Percentiles rank a stretch among this genome's conserved stretches.
Conservation (phyloP, 2,797 vertebrate species). For the Sarcophilus harrisii region DNA sequence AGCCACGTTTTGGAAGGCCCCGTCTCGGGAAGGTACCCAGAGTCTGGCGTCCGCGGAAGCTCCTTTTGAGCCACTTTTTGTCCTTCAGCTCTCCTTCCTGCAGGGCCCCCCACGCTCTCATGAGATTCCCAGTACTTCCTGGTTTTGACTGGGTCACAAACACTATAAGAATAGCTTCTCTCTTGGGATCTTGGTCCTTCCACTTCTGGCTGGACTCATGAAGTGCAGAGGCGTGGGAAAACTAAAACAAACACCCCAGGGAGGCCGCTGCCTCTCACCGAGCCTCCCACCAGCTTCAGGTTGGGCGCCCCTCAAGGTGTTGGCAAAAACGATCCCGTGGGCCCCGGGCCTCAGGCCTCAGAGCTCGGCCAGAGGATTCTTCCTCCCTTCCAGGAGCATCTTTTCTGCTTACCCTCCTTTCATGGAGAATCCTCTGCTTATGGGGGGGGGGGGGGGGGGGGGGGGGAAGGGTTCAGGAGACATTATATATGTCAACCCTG, state of each 20-base stretch:
- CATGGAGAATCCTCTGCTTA: background rate
- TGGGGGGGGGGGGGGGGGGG: background rate
- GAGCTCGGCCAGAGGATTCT: background rate
- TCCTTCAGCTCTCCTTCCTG: conserved; percentile 23
- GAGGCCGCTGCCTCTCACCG: background rate
- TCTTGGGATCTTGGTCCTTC: conserved; percentile 2
- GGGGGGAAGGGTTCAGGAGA: background rate
- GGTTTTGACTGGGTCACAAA: background rate
- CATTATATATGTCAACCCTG: background rate
- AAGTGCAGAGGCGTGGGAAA: background rate
- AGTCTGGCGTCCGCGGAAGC: background rate
- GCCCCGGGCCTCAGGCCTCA: background rate
- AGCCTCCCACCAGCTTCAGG: background rate
- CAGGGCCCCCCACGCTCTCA: background rate
- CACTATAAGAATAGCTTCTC: background rate
- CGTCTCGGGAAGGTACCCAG: background rate
- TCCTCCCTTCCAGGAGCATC: background rate
- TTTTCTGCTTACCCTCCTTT: background rate
- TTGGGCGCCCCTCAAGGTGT: background rate
- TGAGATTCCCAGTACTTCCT: conserved; percentile 14
- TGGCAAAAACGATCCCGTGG: too few species aligned
- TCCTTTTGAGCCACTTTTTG: conserved; percentile 55
- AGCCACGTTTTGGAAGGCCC: background rate
- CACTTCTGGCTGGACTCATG: background rate
- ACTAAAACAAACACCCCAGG: background rate